A percentile compares a stretch with the other conserved stretches of the same genome.
phyloP scores from a whole-genome alignment of 2,888 invertebrate genomes.

The Podabrus alpinus region DNA sequence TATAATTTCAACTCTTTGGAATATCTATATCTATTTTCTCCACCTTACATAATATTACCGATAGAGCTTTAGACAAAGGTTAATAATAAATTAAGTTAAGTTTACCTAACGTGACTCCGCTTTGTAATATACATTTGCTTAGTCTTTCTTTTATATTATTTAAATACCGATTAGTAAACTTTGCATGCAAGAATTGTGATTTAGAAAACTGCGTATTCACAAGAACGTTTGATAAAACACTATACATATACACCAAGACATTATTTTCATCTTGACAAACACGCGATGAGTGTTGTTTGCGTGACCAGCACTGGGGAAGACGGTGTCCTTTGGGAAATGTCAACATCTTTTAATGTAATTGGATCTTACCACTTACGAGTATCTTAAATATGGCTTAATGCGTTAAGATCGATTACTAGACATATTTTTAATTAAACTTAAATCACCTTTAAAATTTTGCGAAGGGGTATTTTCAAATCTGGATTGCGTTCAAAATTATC shows the following conservation, averaged over 20 bases:
- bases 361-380: slow-evolving; percentile 8
- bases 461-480: not conserved
- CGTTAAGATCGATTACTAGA: not conserved
- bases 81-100: not conserved
- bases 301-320: slow-evolving; percentile 20
- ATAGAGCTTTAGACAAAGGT: not conserved
- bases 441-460: not conserved
- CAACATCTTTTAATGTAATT: slow-evolving; percentile 44
- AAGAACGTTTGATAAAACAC: slow-evolving; percentile 1
- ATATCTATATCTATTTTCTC: not conserved
- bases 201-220: not conserved
- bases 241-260: not conserved
- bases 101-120: not conserved
- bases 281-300: slow-evolving; percentile 30
- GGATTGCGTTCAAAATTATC: not conserved
- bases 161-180: not conserved
- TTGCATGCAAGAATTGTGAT: not conserved
- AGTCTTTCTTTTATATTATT: not conserved
- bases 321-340: slow-evolving; percentile 38
- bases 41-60: not conserved
- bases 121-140: not conserved
- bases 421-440: not conserved
- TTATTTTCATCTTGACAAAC: slow-evolving; percentile 5
- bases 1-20: not conserved
- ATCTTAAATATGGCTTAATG: not conserved